These are phyloP conservation scores for Myanophis thanlyinensis DNA, from an alignment of 2,113 vertebrate species.

Conservation along the genomic window DNA sequence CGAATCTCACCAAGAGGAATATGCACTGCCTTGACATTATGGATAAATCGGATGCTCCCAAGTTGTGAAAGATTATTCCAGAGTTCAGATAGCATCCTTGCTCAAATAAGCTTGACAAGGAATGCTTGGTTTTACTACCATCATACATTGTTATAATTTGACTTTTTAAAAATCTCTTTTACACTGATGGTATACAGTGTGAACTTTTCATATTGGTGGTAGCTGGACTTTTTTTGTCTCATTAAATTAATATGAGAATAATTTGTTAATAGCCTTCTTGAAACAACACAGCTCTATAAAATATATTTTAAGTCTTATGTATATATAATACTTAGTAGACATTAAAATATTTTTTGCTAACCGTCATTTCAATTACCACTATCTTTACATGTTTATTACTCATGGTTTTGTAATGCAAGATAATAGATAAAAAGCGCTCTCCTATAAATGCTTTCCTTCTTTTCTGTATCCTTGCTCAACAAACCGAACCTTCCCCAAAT, in stretches of 20 bases:
- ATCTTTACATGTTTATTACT: not conserved
- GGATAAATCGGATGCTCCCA: not conserved
- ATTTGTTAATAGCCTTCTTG: not conserved
- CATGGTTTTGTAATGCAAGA: not conserved
- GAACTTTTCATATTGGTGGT: not conserved
- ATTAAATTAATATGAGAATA: not conserved
- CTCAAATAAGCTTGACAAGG: not conserved
- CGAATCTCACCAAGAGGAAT: not conserved
- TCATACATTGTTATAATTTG: not conserved
- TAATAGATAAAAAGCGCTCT: not conserved
- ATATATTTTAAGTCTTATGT: not conserved
- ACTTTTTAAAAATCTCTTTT: not conserved
- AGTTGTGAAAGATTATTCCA: not conserved
- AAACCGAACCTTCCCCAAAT: slow-evolving; percentile 12
- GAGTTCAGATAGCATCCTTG: not conserved
- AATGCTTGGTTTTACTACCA: not conserved
- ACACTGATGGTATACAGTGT: not conserved
- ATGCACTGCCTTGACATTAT: not conserved
- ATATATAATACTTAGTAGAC: not conserved
- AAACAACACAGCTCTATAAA: not conserved
- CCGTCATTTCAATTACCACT: not conserved
- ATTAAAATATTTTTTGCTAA: not conserved
- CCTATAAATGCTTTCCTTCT: not conserved
- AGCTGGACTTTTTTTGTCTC: not conserved
- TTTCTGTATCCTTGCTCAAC: slow-evolving; percentile 40